phyloP scores from a whole-genome alignment of 2,113 vertebrate genomes.

The Rhipidura dahli region DNA sequence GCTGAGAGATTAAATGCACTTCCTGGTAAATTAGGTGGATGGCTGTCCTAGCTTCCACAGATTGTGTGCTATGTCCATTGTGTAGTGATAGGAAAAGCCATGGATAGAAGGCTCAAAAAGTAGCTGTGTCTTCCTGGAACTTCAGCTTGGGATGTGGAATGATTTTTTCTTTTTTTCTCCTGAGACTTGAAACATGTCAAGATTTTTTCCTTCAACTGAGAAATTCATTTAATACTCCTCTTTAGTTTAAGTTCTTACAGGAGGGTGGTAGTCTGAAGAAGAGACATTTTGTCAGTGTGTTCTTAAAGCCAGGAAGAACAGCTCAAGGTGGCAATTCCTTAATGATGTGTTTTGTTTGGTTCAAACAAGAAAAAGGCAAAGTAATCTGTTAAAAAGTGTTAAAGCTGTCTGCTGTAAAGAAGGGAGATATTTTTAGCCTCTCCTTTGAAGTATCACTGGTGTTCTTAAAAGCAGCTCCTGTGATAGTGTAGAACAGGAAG shows the following conservation, averaged over 20 bases:
- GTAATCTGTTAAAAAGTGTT: not conserved
- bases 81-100: not conserved
- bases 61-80: rapidly evolving
- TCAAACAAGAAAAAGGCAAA: not conserved
- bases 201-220: not conserved
- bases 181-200: not conserved
- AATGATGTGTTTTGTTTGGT: not conserved
- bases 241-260: not conserved
- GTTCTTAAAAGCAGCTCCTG: not conserved
- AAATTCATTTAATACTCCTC: not conserved
- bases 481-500: not conserved
- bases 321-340: not conserved
- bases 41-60: not conserved
- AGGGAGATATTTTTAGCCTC: not conserved
- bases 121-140: not conserved
- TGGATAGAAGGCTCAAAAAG: not conserved
- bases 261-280: not conserved
- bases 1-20: not conserved
- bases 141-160: not conserved
- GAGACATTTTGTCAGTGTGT: not conserved
- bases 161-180: not conserved
- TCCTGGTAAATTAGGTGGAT: not conserved
- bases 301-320: not conserved
- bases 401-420: not conserved
- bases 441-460: not conserved